Base-by-base conservation (phyloP, 2,888 invertebrate species). In the Leptopterna dolabrata region DNA sequence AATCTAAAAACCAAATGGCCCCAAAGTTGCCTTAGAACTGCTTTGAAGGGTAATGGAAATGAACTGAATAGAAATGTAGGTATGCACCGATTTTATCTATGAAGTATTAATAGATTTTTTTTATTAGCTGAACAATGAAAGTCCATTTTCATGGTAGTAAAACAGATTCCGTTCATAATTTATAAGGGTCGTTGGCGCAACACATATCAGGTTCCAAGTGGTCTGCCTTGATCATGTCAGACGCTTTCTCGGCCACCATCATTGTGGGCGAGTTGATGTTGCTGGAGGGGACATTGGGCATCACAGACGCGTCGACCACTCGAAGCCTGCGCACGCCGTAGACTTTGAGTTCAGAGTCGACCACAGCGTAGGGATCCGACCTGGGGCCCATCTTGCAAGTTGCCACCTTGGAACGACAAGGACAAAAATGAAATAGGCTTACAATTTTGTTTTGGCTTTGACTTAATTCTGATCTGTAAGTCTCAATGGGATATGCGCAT, bases 221-320 rank as follows among this genome's bases (percentile, higher is more conserved):
- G 30, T 63, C 16, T 19, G 70, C 2, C n/a, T 83, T 83, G 83
- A 83, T 83, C 63, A 83, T n/a, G 47, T 83, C 83, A 47, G 83
- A 36, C 0, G 83, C 83, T 71, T 83, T 83, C 19, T 83, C 83
- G 13, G 83, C 83, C 11, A 83, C 24, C 83, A 83, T 83, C 24
- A 70, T 43, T 14, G 71, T 71, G 4, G 83, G 36, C 19, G 83
- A 30, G 41, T 36, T 41, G 19, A 36, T 83, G 27, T 71, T 71
- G 83, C 36, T 41, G 70, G 36, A 30, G 1, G 83, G 24, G 19
- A 71, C 36, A 7, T 24, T 43, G 0, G 83, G 83, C 71, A 83
- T 83, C 24, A 83, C 83, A 71, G 83, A 83, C 7, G 83, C 83
- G 41, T 83, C 83, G 19, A 70, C 83, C 36, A 83, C 83, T 41